Percentiles rank a stretch among this genome's conserved stretches.
phyloP scores from a whole-genome alignment of 2,797 vertebrate species.

The Erithacus rubecula region DNA sequence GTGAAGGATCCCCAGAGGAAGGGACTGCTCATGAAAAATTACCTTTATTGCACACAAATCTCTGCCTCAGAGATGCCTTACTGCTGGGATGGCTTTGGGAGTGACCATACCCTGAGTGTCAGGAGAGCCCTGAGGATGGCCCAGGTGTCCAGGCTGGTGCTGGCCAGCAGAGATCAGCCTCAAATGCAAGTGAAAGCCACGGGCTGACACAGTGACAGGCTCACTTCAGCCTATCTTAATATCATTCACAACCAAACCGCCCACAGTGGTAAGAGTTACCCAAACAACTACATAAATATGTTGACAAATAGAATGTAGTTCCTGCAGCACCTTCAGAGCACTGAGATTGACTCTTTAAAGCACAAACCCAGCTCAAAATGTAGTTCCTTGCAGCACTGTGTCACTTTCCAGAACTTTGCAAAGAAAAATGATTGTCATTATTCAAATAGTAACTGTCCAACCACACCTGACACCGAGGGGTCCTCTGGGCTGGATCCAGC shows the following conservation, averaged over 20 bases:
- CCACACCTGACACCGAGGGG: conserved; percentile 21
- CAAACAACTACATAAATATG: neutral
- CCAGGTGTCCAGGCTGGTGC: neutral
- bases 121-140: neutral
- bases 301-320: neutral
- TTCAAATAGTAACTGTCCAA: conserved; percentile 12
- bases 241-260: conserved; percentile 5
- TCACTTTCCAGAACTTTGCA: neutral
- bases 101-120: neutral
- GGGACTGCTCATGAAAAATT: neutral
- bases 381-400: neutral
- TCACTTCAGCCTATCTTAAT: neutral
- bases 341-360: neutral
- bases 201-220: neutral
- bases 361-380: neutral
- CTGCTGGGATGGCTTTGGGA: neutral
- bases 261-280: neutral
- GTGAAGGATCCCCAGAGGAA: neutral
- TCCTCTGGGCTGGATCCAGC: neutral
- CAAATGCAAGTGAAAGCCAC: neutral
- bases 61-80: neutral
- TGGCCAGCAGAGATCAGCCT: neutral
- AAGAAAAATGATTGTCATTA: neutral
- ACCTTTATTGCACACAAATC: neutral
- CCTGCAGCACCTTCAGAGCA: neutral